Evolutionary conservation across 2,888 invertebrate species (phyloP).

Genomic region (Polia nebulosa): DNA sequence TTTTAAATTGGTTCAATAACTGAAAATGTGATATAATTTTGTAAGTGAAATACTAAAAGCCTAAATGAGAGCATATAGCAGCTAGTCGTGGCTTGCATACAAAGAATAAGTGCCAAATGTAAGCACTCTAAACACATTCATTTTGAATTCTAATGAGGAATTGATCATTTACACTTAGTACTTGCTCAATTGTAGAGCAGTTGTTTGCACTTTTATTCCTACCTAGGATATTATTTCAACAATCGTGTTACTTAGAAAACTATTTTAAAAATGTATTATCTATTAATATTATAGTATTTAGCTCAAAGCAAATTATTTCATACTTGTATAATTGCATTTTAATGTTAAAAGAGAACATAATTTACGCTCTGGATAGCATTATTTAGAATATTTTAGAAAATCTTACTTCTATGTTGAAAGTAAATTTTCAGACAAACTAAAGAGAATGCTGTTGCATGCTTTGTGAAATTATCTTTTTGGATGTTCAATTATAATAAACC

Average conservation of each 20-base stretch:
- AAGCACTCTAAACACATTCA: slow-evolving; percentile 78
- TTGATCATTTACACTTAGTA: slow-evolving; percentile 71
- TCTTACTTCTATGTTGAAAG: slow-evolving; percentile 32
- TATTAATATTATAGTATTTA: slow-evolving; percentile 47
- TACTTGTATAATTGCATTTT: slow-evolving; percentile 55
- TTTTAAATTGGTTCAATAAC: slow-evolving; percentile 70
- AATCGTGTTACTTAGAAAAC: slow-evolving; percentile 53
- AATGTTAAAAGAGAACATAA: slow-evolving; percentile 44
- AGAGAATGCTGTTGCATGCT: slow-evolving; percentile 52
- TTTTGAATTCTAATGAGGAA: slow-evolving; percentile 69
- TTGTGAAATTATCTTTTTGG: slow-evolving; percentile 32
- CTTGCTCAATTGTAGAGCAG: slow-evolving; percentile 70
- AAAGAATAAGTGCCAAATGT: slow-evolving; percentile 84
- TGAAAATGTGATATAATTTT: slow-evolving; percentile 77
- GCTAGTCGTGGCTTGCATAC: slow-evolving; percentile 81
- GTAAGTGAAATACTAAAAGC: slow-evolving; percentile 62
- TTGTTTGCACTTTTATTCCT: slow-evolving; percentile 63
- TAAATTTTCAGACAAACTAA: slow-evolving; percentile 36
- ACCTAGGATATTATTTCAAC: slow-evolving; percentile 63
- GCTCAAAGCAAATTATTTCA: slow-evolving; percentile 64
- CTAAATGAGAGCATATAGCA: slow-evolving; percentile 69
- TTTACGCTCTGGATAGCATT: slow-evolving; percentile 46
- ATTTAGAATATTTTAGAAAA: slow-evolving; percentile 47
- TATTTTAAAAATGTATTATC: slow-evolving; percentile 53
- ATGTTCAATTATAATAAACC: slow-evolving; percentile 8